Percentiles rank a stretch among this genome's conserved stretches.
Conservation (phyloP, 2,797 vertebrate species). For the Lycodopsis pacificus region DNA sequence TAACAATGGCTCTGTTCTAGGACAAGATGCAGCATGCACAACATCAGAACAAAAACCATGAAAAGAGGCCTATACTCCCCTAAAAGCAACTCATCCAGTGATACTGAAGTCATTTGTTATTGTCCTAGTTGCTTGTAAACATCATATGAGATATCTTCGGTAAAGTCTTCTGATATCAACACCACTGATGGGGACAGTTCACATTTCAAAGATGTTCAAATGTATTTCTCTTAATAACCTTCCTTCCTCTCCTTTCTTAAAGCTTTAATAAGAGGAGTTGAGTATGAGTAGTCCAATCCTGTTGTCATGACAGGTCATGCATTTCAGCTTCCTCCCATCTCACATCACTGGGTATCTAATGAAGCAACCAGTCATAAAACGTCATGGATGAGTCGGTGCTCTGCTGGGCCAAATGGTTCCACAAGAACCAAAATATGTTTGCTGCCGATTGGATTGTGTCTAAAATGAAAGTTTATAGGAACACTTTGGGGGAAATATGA, state of each 20-base stretch:
- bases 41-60: not conserved
- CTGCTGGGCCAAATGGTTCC: not conserved
- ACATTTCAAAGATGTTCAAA: not conserved
- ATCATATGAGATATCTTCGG: not conserved
- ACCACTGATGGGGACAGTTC: not conserved
- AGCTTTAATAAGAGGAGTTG: not conserved
- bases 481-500: not conserved
- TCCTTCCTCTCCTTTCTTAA: not conserved
- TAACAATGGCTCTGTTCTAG: not conserved
- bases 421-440: not conserved
- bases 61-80: no score
- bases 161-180: not conserved
- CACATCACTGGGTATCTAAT: constrained; percentile 6
- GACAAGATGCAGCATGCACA: not conserved
- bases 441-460: not conserved
- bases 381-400: not conserved
- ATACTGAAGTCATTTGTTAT: not conserved
- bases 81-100: not conserved
- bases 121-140: not conserved
- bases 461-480: no score
- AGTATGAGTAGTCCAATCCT: not conserved
- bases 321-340: not conserved
- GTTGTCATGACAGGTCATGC: not conserved
- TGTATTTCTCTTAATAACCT: no score
- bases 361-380: not conserved